phyloP scores from a whole-genome alignment of 1,140 invertebrate species.

The Phthorimaea operculella region DNA sequence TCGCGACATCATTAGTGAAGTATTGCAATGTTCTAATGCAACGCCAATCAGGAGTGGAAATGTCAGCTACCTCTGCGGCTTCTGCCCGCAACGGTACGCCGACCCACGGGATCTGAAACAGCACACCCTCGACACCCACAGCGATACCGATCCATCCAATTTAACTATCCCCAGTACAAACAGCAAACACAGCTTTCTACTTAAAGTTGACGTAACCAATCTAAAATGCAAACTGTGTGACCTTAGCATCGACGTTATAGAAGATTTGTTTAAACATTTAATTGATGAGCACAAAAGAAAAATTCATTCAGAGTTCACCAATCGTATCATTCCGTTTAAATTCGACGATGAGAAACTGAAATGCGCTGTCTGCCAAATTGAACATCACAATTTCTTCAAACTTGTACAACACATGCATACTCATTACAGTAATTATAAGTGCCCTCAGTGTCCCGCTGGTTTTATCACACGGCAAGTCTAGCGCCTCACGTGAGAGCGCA shows the following conservation, averaged over 20 bases:
- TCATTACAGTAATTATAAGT: slow-evolving; percentile 25
- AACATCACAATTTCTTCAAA: slow-evolving; percentile 21
- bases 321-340: slow-evolving; percentile 24
- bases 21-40: slow-evolving; percentile 34
- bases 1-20: slow-evolving; percentile 21
- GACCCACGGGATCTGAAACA: slow-evolving; percentile 25
- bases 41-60: slow-evolving; percentile 29
- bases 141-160: slow-evolving; percentile 1
- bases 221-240: slow-evolving; percentile 24
- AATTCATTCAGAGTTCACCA: slow-evolving; percentile 20
- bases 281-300: slow-evolving; percentile 15
- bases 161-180: background rate
- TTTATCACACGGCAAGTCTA: slow-evolving; percentile 16
- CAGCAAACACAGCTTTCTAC: slow-evolving; percentile 9
- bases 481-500: slow-evolving; percentile 12
- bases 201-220: slow-evolving; percentile 30
- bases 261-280: slow-evolving; percentile 22
- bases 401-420: slow-evolving; percentile 26
- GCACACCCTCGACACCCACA: slow-evolving; percentile 24
- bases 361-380: slow-evolving; percentile 20
- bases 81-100: slow-evolving; percentile 22
- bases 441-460: slow-evolving; percentile 21
- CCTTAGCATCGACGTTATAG: slow-evolving; percentile 9
- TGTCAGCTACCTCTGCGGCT: slow-evolving; percentile 29
- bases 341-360: slow-evolving; percentile 15